Conservation (phyloP, 2,797 vertebrate genomes). For the Pipistrellus nathusii region DNA sequence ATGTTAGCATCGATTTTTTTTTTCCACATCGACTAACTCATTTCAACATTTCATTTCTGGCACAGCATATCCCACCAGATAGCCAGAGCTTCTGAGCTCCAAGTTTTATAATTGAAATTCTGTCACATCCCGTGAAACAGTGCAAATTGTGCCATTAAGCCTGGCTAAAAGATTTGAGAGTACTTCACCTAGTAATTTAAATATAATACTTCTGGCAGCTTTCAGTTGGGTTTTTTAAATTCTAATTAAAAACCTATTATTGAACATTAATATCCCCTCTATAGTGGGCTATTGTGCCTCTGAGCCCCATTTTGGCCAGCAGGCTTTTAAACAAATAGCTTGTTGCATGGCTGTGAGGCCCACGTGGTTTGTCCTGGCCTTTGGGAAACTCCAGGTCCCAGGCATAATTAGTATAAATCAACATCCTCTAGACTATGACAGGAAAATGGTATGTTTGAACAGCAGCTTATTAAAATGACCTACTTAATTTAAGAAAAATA, state of each 20-base stretch:
- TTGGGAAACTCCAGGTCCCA: slow-evolving; percentile 74
- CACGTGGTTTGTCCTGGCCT: slow-evolving; percentile 64
- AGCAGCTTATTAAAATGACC: slow-evolving; percentile 66
- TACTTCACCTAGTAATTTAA: slow-evolving; percentile 76
- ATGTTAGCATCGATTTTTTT: slow-evolving; percentile 15
- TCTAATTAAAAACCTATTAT: slow-evolving; percentile 78
- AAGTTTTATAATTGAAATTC: slow-evolving; percentile 75
- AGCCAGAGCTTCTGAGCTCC: slow-evolving; percentile 59
- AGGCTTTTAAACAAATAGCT: slow-evolving; percentile 69
- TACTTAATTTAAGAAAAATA: slow-evolving; percentile 75
- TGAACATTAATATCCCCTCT: slow-evolving; percentile 34
- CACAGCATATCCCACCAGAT: slow-evolving; percentile 43
- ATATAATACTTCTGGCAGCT: slow-evolving; percentile 64
- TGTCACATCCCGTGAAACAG: slow-evolving; percentile 54
- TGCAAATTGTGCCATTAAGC: slow-evolving; percentile 60
- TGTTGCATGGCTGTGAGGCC: background rate
- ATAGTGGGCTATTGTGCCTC: background rate
- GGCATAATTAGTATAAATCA: slow-evolving; percentile 80
- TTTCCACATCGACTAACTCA: slow-evolving; percentile 27
- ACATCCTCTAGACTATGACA: slow-evolving; percentile 76
- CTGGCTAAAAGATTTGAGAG: slow-evolving; percentile 65
- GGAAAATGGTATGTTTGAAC: slow-evolving; percentile 77
- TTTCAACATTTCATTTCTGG: slow-evolving; percentile 69
- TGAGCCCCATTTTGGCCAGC: background rate
- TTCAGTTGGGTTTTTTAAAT: slow-evolving; percentile 64